Percentiles rank a stretch among this genome's conserved stretches.
Evolutionary conservation across 2,888 invertebrate species (phyloP).

Genomic region (Cremastinae sp.): DNA sequence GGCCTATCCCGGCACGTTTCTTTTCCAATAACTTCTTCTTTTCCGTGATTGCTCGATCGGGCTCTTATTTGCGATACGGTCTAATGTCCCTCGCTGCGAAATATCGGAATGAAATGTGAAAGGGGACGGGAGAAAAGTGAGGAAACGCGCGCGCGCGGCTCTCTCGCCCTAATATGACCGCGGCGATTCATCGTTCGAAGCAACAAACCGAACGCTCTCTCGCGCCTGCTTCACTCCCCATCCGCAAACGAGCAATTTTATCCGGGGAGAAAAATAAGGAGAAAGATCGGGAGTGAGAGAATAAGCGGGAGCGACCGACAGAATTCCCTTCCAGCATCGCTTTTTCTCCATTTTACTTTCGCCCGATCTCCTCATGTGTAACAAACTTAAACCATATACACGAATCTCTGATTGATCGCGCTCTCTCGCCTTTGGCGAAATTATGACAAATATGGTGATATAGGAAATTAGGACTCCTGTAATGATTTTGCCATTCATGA

Average conservation of each 20-base stretch:
- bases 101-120: slow-evolving; percentile 46
- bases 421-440: slow-evolving; percentile 53
- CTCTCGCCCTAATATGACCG: slow-evolving; percentile 38
- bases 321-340: neutral
- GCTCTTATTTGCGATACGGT: slow-evolving; percentile 12
- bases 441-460: slow-evolving; percentile 58
- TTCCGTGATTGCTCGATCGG: slow-evolving; percentile 45
- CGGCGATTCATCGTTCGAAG: slow-evolving; percentile 14
- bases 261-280: slow-evolving; percentile 16
- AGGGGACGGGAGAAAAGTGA: slow-evolving; percentile 33
- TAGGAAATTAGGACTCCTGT: slow-evolving; percentile 54
- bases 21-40: slow-evolving; percentile 30
- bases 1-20: slow-evolving; percentile 1
- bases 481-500: slow-evolving; percentile 37
- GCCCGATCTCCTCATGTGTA: slow-evolving; percentile 31
- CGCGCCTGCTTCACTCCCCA: slow-evolving; percentile 39
- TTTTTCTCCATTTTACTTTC: slow-evolving; percentile 56
- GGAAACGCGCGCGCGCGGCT: slow-evolving; percentile 27
- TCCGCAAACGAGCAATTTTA: slow-evolving; percentile 45
- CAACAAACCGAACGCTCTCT: slow-evolving; percentile 19
- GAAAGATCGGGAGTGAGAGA: slow-evolving; percentile 18
- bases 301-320: slow-evolving; percentile 17
- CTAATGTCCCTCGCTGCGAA: slow-evolving; percentile 21
- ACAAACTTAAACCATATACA: neutral
- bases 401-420: slow-evolving; percentile 53